Conservation (phyloP, 2,113 vertebrate genomes). For the Carassius carassius region DNA sequence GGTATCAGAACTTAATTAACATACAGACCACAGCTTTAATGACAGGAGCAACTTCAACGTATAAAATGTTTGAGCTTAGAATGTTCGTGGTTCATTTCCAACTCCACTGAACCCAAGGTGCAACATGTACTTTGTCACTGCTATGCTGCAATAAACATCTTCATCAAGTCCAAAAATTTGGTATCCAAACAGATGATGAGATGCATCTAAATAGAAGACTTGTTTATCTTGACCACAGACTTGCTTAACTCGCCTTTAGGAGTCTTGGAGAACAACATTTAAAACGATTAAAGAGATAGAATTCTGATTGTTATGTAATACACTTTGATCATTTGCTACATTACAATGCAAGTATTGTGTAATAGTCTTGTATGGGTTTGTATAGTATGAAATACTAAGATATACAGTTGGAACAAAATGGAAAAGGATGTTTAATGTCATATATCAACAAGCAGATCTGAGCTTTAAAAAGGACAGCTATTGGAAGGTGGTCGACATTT, state of each 20-base stretch:
- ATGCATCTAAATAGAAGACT: not conserved
- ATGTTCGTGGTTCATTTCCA: too few species aligned
- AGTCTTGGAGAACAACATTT: not conserved
- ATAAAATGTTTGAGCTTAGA: too few species aligned
- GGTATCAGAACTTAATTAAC: too few species aligned
- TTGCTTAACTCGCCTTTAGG: not conserved
- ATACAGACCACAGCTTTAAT: too few species aligned
- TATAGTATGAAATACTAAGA: not conserved
- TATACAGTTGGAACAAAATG: not conserved
- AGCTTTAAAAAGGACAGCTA: not conserved
- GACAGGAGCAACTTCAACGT: too few species aligned
- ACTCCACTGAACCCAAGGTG: too few species aligned
- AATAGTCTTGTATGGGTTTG: not conserved
- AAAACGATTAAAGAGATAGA: too few species aligned
- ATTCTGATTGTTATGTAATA: not conserved
- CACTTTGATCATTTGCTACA: too few species aligned
- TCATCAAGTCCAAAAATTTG: not conserved
- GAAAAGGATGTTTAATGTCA: not conserved
- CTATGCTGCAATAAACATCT: too few species aligned
- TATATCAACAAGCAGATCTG: not conserved
- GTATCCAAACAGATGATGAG: not conserved
- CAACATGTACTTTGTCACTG: too few species aligned
- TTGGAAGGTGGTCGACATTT: constrained; percentile 6
- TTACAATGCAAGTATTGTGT: not conserved
- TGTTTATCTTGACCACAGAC: not conserved